Evolutionary conservation across 2,797 vertebrate species (phyloP), one percentile per base, ranked within the genome.

Genomic region (Gymnodraco acuticeps): DNA sequence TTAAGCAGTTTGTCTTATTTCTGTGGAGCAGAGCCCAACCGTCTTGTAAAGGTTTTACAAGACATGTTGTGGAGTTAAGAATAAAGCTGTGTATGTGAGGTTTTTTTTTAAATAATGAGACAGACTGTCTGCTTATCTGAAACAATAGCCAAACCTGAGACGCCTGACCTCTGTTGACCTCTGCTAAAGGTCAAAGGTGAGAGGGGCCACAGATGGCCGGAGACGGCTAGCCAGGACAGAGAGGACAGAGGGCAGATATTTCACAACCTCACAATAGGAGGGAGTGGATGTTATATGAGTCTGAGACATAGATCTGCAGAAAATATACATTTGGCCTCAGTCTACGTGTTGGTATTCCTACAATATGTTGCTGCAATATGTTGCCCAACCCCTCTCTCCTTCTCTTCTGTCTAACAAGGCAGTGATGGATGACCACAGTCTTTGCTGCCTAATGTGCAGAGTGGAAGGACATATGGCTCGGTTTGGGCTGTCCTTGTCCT

Each of bases 371-470:
- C 73, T 58, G 31, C 85, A 89, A 84, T 88, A 83, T 88, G 83
- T 81, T 64, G 27, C 75, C 78, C 75, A 61, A 60, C 74, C 51
- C 53, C 33, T 38, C 33, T 38, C 69, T 47, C 63, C 67, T 83
- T 76, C 75, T 81, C 71, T 81, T 62, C 78, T 72, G 73, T 76
- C 78, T 89, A 90, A 93, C 75, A 79, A 91, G 85, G 78, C 77
- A 84, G 73, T 94, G 92, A 94, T 93, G 85, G 91, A 95, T 92
- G 91, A 92, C 81, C 76, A 76, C 73, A 87, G 87, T 75, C 81
- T 72, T 77, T 77, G 55, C 84, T 83, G 85, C 75, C 80, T 90
- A 88, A 91, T 91, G 87, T 89, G 83, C 85, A 76, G 69, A 83
- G 81, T 85, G 88, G 73, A 75, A 71, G 84, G 88, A 90, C 93